phyloP scores from a whole-genome alignment of 2,888 invertebrate species.

The Lepidocyrtoides sp. region DNA sequence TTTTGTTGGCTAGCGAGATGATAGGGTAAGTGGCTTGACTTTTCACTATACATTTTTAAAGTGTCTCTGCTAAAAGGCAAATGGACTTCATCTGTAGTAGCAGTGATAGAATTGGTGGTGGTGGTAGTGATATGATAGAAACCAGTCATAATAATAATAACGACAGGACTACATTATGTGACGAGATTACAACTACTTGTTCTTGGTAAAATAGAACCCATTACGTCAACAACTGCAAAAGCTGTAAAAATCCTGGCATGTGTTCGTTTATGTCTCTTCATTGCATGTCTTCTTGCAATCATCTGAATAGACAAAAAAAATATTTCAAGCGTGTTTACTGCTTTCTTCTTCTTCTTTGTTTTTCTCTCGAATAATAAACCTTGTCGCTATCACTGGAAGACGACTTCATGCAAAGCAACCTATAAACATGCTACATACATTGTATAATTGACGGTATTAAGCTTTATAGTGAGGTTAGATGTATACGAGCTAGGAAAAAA shows the following conservation, averaged over 20 bases:
- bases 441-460: constrained; percentile 22
- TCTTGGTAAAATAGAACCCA: constrained; percentile 3
- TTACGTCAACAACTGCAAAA: constrained; percentile 18
- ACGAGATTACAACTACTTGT: constrained; percentile 35
- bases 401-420: neutral
- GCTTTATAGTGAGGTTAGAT: constrained; percentile 31
- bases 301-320: neutral
- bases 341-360: neutral
- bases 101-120: neutral
- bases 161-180: neutral
- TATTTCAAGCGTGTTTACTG: constrained; percentile 16
- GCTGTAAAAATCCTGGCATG: constrained; percentile 19
- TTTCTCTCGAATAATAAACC: constrained; percentile 13
- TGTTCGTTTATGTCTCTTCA: constrained; percentile 18
- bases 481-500: neutral
- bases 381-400: constrained; percentile 20
- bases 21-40: constrained; percentile 77
- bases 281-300: constrained; percentile 66
- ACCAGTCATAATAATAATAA: neutral
- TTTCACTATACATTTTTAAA: constrained; percentile 71
- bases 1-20: constrained; percentile 32
- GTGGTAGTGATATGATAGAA: neutral
- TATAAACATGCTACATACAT: neutral
- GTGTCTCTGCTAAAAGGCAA: constrained; percentile 43
- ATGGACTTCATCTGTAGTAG: constrained; percentile 58